Conservation (phyloP, 2,797 vertebrate genomes). For the Gastrophryne carolinensis region DNA sequence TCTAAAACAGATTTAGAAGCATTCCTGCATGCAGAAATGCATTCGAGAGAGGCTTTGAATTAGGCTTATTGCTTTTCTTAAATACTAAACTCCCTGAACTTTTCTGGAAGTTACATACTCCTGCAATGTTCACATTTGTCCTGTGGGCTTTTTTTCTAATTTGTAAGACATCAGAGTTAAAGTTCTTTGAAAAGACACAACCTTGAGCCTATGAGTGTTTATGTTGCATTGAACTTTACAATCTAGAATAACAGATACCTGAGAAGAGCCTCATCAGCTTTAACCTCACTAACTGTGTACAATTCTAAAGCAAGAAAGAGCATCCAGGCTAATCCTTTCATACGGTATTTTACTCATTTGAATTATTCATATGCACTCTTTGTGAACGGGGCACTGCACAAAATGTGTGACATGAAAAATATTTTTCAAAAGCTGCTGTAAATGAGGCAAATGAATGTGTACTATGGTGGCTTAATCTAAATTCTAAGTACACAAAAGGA, state of each 20-base stretch:
- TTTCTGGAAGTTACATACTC: neutral
- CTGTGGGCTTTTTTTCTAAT: neutral
- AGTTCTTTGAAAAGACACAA: neutral
- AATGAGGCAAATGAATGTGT: slow-evolving; percentile 28
- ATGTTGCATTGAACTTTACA: slow-evolving; percentile 1
- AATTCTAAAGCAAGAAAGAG: slow-evolving; percentile 37
- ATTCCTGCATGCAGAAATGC: too few relatives aligned
- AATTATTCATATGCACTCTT: slow-evolving; percentile 45
- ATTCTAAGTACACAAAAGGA: slow-evolving; percentile 40
- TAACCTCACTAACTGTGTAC: slow-evolving; percentile 34
- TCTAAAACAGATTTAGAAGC: too few relatives aligned
- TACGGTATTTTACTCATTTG: slow-evolving; percentile 23
- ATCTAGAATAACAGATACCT: slow-evolving; percentile 17
- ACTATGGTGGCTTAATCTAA: slow-evolving; percentile 19
- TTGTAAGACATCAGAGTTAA: neutral
- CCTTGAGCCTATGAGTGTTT: neutral
- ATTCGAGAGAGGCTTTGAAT: too few relatives aligned
- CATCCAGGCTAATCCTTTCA: slow-evolving; percentile 40
- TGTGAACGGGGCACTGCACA: slow-evolving; percentile 15
- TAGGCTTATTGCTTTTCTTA: too few relatives aligned
- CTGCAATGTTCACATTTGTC: neutral
- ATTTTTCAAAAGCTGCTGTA: slow-evolving; percentile 31
- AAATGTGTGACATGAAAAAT: slow-evolving; percentile 40
- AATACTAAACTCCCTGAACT: neutral
- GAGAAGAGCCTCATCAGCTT: slow-evolving; percentile 20